A percentile compares a stretch with the other conserved stretches of the same genome.
phyloP scores from a whole-genome alignment of 2,888 invertebrate genomes.

The Lasioglossum villosulum region DNA sequence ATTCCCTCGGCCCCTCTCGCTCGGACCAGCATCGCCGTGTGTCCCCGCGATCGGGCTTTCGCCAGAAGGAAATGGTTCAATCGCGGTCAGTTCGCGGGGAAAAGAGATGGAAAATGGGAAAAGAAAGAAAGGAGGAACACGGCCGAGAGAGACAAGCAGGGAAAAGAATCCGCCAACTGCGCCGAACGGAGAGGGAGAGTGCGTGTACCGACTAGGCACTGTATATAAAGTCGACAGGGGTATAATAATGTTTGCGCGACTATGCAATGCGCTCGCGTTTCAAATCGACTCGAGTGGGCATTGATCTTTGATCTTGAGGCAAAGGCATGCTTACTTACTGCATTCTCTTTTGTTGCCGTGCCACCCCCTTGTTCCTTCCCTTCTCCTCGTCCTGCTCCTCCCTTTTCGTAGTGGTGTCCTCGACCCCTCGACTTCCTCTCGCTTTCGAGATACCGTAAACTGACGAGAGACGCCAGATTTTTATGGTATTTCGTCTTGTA shows the following conservation, averaged over 20 bases:
- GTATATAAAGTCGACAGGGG: conserved; percentile 74
- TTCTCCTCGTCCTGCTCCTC: not conserved
- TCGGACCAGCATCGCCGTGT: conserved; percentile 7
- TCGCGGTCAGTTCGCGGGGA: not conserved
- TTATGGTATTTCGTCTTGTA: not conserved
- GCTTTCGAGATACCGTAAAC: not conserved
- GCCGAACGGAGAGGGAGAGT: conserved; percentile 34
- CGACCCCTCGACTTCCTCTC: conserved; percentile 17
- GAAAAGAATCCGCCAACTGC: conserved; percentile 14
- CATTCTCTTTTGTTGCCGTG: conserved; percentile 65
- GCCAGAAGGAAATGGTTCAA: conserved; percentile 34
- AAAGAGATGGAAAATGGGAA: not conserved
- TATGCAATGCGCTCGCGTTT: conserved; percentile 73
- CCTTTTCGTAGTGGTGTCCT: conserved; percentile 26
- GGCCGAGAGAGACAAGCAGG: conserved; percentile 5
- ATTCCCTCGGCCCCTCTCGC: conserved; percentile 59
- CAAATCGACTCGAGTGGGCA: conserved; percentile 73
- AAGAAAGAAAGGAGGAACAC: not conserved
- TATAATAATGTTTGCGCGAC: conserved; percentile 77
- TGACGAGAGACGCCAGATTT: not conserved
- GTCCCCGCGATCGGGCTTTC: conserved; percentile 54
- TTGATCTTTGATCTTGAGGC: conserved; percentile 74
- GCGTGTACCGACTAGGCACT: conserved; percentile 68
- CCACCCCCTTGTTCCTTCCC: conserved; percentile 46
- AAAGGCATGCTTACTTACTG: conserved; percentile 68